Evolutionary conservation across 2,113 vertebrate genomes (phyloP).

Genomic region (Bagarius yarrelli): DNA sequence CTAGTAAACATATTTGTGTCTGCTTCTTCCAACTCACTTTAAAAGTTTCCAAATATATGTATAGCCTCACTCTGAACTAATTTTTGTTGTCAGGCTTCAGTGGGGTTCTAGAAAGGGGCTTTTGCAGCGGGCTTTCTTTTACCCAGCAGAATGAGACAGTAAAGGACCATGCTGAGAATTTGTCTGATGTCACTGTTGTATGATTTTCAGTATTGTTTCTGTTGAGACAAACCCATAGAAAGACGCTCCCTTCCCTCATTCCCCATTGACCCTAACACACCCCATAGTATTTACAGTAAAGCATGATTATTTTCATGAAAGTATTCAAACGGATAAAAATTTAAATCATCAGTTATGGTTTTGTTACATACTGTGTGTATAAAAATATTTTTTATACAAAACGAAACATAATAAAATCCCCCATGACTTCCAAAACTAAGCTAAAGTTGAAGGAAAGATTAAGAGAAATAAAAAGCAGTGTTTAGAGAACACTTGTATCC

Average conservation of each 20-base stretch:
- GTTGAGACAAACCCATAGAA: neutral
- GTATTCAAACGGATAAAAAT: neutral
- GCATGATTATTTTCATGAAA: neutral
- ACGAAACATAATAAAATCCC: neutral
- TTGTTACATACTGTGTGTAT: neutral
- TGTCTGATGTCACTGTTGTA: constrained; percentile 35
- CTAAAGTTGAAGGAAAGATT: neutral
- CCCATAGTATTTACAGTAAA: neutral
- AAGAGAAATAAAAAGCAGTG: neutral
- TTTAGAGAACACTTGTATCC: neutral
- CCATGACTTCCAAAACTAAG: neutral
- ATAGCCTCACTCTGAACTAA: neutral
- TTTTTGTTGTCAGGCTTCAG: constrained; percentile 1
- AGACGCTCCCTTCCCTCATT: neutral
- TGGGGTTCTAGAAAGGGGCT: neutral
- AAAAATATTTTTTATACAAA: neutral
- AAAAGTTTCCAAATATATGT: constrained; percentile 2
- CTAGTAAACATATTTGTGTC: constrained; percentile 9
- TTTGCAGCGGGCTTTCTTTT: neutral
- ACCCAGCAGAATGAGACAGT: constrained; percentile 3
- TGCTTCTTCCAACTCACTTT: neutral
- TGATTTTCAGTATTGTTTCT: neutral
- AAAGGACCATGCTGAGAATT: constrained; percentile 15
- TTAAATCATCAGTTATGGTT: neutral
- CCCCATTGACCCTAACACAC: neutral